These are phyloP conservation scores for Chaetura pelagica DNA, from an alignment of 2,113 vertebrate species.

Conservation along the genomic window DNA sequence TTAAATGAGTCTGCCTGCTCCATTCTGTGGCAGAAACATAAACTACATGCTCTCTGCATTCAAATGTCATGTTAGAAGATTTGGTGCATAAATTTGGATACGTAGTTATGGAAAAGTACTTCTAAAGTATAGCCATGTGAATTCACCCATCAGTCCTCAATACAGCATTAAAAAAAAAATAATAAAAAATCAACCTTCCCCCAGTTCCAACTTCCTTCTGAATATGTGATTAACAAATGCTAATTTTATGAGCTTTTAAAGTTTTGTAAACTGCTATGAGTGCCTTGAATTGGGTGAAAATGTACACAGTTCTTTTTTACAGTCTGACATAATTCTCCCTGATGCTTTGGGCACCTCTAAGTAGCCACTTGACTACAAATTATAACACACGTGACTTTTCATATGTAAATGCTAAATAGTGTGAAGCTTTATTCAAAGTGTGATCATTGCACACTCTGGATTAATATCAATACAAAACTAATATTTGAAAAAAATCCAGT, in stretches of 20 bases:
- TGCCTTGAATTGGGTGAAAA: not conserved
- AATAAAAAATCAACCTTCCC: not conserved
- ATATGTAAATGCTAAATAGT: not conserved
- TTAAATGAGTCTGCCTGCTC: not conserved
- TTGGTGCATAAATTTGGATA: not conserved
- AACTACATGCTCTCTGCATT: not conserved
- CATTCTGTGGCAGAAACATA: not conserved
- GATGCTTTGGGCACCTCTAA: not conserved
- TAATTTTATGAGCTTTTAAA: not conserved
- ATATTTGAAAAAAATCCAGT: not conserved
- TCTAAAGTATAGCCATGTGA: not conserved
- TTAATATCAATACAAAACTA: slow-evolving; percentile 4
- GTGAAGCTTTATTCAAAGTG: not conserved
- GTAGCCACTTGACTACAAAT: slow-evolving; percentile 13
- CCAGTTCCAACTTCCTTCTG: not conserved
- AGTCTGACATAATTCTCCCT: not conserved
- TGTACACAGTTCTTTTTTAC: not conserved
- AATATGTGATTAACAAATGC: not conserved
- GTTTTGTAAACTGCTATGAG: not conserved
- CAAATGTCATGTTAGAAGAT: not conserved
- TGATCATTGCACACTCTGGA: not conserved
- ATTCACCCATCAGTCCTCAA: not conserved
- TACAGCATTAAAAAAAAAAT: not conserved
- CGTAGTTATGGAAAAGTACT: not conserved
- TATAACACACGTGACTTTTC: slow-evolving; percentile 14